Percentiles rank a stretch among this genome's conserved stretches.
These are phyloP conservation scores for Nomia melanderi DNA, from an alignment of 1,140 invertebrate species.

Conservation along the genomic window DNA sequence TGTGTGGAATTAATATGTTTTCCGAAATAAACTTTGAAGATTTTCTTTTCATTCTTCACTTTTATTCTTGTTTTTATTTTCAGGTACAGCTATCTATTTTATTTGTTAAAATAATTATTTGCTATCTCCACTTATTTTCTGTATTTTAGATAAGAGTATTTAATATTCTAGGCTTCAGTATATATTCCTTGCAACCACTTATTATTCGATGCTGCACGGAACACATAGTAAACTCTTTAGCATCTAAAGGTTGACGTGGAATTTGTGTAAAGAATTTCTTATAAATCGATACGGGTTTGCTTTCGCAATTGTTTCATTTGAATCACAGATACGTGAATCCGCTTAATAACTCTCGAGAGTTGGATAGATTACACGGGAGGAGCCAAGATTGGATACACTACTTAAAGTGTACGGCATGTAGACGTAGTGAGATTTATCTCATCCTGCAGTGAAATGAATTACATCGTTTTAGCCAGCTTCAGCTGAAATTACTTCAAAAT, in stretches of 20 bases:
- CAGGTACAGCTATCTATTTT: too few species aligned
- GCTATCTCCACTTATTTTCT: too few species aligned
- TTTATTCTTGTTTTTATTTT: too few species aligned
- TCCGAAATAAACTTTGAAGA: too few species aligned
- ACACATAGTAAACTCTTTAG: neutral
- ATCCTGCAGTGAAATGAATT: slow-evolving; percentile 1
- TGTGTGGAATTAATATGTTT: too few species aligned
- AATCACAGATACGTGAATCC: slow-evolving; percentile 44
- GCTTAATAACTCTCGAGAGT: slow-evolving; percentile 49
- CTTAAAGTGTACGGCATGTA: neutral
- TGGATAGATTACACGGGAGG: slow-evolving; percentile 48
- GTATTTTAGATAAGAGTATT: too few species aligned
- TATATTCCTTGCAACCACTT: too few species aligned
- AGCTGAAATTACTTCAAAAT: neutral
- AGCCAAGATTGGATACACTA: slow-evolving; percentile 32
- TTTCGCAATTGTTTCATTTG: slow-evolving; percentile 49
- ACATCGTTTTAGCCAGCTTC: neutral
- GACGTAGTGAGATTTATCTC: neutral
- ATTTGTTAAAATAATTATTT: too few species aligned
- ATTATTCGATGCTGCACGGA: too few species aligned
- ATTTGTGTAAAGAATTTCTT: neutral
- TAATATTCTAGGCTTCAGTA: too few species aligned
- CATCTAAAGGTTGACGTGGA: neutral
- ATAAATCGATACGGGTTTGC: neutral
- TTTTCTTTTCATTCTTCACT: too few species aligned